Conservation (phyloP, 2,888 invertebrate species). For the Zelleria hepariella region DNA sequence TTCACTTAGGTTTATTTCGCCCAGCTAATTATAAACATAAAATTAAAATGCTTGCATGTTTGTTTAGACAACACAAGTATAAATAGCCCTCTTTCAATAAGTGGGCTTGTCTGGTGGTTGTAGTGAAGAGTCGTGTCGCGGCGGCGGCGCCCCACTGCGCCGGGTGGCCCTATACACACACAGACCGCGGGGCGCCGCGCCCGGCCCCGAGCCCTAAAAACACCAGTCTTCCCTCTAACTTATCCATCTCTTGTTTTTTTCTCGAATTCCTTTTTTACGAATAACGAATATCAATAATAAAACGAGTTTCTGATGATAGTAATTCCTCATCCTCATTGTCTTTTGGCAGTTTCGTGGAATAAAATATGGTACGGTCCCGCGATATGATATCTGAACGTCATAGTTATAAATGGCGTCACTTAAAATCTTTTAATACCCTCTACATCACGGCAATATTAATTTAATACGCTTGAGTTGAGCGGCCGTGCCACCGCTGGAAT, state of each 20-base stretch:
- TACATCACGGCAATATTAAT: constrained; percentile 69
- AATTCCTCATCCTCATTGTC: constrained; percentile 71
- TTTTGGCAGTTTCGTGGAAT: constrained; percentile 71
- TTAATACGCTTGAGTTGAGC: constrained; percentile 64
- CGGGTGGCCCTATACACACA: constrained; percentile 53
- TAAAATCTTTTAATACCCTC: constrained; percentile 71
- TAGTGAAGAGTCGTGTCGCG: constrained; percentile 16
- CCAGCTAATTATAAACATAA: neutral
- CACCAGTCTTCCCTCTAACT: constrained; percentile 62
- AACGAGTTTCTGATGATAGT: constrained; percentile 66
- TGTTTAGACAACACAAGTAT: constrained; percentile 62
- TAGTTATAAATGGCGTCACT: constrained; percentile 69
- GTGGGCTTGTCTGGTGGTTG: constrained; percentile 37
- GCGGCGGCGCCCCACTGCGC: constrained; percentile 44
- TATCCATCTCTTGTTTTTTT: constrained; percentile 65
- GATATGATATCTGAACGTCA: constrained; percentile 67
- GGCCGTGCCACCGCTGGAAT: constrained; percentile 64
- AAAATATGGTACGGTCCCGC: constrained; percentile 64
- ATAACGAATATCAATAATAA: constrained; percentile 62
- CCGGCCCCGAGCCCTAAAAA: constrained; percentile 54
- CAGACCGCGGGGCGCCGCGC: constrained; percentile 69
- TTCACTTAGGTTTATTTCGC: neutral
- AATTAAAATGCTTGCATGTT: too few species aligned
- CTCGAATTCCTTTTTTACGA: constrained; percentile 49
- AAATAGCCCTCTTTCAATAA: constrained; percentile 63